These are phyloP conservation scores for Myotis yumanensis DNA, from an alignment of 2,113 vertebrate species.

Conservation along the genomic window DNA sequence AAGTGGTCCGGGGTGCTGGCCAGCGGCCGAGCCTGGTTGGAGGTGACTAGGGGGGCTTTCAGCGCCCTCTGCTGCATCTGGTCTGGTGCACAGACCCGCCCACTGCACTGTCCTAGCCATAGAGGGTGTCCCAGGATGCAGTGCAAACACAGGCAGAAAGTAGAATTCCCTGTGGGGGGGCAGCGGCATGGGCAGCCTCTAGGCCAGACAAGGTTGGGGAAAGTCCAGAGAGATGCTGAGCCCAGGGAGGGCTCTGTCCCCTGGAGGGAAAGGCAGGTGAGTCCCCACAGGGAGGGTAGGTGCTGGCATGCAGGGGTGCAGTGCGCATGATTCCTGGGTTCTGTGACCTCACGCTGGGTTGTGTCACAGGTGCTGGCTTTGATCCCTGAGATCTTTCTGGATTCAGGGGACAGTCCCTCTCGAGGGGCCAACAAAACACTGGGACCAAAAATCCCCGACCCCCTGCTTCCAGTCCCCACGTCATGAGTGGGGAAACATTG, in stretches of 20 bases:
- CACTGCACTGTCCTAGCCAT: neutral
- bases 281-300: neutral
- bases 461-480: neutral
- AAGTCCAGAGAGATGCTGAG: neutral
- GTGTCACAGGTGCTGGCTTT: neutral
- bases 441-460: too few species aligned
- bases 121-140: neutral
- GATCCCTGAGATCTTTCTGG: neutral
- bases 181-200: neutral
- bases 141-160: fast-evolving
- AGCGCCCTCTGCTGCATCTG: neutral
- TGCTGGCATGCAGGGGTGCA: neutral
- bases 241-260: neutral
- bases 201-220: fast-evolving
- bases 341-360: neutral
- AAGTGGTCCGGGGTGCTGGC: neutral
- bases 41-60: neutral
- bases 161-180: neutral
- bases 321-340: neutral
- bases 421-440: neutral
- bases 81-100: neutral
- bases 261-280: neutral
- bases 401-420: neutral
- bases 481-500: neutral
- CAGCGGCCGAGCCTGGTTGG: neutral